Evolutionary conservation across 2,888 invertebrate genomes (phyloP).

Genomic region (Podabrus alpinus): DNA sequence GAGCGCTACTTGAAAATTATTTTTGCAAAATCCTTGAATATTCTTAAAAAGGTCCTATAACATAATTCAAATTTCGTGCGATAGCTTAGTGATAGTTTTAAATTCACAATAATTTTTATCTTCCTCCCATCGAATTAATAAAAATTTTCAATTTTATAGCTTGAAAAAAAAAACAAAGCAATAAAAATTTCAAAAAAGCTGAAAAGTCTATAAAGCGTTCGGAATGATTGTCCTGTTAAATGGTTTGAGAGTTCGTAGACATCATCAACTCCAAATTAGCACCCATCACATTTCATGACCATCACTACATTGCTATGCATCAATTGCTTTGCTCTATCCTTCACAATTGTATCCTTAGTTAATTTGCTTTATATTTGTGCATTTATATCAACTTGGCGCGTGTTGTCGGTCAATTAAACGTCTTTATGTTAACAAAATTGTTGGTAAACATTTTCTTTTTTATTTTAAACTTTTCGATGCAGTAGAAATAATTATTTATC

Average conservation of each 20-base stretch:
- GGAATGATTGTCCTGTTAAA: conserved; percentile 32
- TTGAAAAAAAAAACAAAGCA: not conserved
- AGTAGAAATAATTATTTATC: no score
- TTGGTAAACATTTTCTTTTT: not conserved
- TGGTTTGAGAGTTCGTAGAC: conserved; percentile 37
- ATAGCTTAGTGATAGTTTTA: no score
- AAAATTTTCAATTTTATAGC: not conserved
- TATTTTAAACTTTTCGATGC: no score
- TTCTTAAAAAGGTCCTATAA: not conserved
- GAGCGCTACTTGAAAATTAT: not conserved
- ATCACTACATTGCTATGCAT: conserved; percentile 42
- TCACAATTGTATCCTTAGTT: conserved; percentile 15
- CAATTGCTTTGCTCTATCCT: conserved; percentile 35
- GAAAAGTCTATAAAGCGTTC: conserved; percentile 20
- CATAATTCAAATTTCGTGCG: no score
- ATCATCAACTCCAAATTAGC: conserved; percentile 39
- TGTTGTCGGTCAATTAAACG: not conserved
- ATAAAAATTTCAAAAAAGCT: not conserved
- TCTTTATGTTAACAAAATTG: not conserved
- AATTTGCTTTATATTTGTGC: conserved; percentile 9
- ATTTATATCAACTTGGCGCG: not conserved
- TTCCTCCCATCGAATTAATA: not conserved
- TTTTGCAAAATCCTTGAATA: not conserved
- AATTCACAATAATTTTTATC: no score
- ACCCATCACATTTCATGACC: conserved; percentile 43